Evolutionary conservation across 1,140 invertebrate genomes (phyloP), one percentile per base, ranked within the genome.

Genomic region (Leptonema lineaticorne): DNA sequence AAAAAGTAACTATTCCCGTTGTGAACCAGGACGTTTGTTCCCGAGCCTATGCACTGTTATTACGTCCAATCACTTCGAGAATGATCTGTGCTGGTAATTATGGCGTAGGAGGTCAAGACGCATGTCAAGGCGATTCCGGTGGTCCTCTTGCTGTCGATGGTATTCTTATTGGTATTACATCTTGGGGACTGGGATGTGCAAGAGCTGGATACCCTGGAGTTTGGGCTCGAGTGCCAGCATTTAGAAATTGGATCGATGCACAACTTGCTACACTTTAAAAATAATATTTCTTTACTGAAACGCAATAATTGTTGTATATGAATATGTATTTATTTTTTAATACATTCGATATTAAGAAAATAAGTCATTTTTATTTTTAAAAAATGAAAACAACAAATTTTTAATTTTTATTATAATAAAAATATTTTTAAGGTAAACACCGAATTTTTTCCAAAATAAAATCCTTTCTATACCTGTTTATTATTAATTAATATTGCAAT

Each of bases 31-130:
- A 37, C 0, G 28, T 18, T 0, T 84, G 82, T 67, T 69, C 65
- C 7, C n/a, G 69, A 1, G 68, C 77, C 14, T 74, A 78, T 18
- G 29, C n/a, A n/a, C n/a, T n/a, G n/a, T n/a, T n/a, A n/a, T n/a
- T n/a, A 18, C 14, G 7, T 67, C 56, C 73, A 5, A 78, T 92
- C 14, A 86, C 85, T 0, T 74, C 84, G 5, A 85, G 84, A n/a
- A 90, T 90, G 86, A 75, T 90, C 1, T 92, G 90, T 72, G 90
- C 90, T 14, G 89, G 89, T 11, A 20, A 46, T 0, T 16, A 28
- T 8, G 63, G 29, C 7, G 26, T 14, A 1, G 76, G 76, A 4
- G 80, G 78, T 6, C 11, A 74, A 53, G 78, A 80, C 69, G 76
- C 78, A 41, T 82, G 80, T 60, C 75, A 77, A 8, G 79, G 85